Evolutionary conservation across 2,797 vertebrate genomes (phyloP).

Genomic region (Passerculus sandwichensis): DNA sequence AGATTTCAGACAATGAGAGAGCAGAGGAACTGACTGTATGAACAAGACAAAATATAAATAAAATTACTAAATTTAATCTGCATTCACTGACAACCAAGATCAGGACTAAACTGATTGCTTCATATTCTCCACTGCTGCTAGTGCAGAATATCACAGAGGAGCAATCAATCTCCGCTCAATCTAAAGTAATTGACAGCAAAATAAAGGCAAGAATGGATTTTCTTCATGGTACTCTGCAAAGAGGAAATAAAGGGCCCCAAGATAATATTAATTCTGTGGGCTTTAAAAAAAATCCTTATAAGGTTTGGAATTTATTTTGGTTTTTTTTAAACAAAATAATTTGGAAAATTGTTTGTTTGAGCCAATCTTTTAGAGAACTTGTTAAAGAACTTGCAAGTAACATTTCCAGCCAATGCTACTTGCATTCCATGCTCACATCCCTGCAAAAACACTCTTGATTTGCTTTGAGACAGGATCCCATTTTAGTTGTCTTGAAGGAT

Average conservation of each 20-base stretch:
- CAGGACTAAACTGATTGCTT: background rate
- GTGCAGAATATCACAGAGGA: background rate
- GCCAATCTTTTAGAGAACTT: background rate
- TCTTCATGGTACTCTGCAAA: background rate
- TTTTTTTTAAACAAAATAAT: background rate
- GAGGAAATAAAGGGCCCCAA: background rate
- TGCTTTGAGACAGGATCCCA: background rate
- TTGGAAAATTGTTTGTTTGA: slow-evolving; percentile 10
- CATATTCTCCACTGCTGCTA: background rate
- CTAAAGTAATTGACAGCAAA: background rate
- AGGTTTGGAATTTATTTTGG: background rate
- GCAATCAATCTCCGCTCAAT: background rate
- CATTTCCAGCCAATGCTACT: background rate
- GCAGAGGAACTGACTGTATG: background rate
- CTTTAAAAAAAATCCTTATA: background rate
- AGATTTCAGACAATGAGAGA: background rate
- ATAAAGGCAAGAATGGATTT: background rate
- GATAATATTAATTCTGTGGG: background rate
- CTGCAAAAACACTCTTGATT: background rate
- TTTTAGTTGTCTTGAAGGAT: background rate
- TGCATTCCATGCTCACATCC: background rate
- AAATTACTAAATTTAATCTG: background rate
- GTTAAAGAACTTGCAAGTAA: background rate
- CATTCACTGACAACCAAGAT: background rate
- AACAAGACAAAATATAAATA: background rate